Evolutionary conservation across 2,888 invertebrate genomes (phyloP).

Genomic region (Stramonita haemastoma): DNA sequence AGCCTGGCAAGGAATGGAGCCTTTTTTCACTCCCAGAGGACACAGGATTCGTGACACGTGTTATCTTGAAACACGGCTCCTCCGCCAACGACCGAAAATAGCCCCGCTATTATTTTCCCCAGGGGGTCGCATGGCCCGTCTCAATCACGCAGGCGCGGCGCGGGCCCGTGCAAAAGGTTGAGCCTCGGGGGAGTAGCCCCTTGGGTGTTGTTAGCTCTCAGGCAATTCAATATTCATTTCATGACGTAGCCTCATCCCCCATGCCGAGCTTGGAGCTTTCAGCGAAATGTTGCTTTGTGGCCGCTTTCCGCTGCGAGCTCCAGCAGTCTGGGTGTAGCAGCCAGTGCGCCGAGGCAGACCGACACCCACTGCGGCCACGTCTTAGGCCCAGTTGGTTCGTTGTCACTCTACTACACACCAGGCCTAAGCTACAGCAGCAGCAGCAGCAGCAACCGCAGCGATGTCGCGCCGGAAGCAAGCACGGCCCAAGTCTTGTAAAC

Average conservation of each 20-base stretch:
- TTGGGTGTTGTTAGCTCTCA: constrained; percentile 65
- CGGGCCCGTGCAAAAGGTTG: constrained; percentile 53
- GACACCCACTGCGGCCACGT: not conserved
- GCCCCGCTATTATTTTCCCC: constrained; percentile 54
- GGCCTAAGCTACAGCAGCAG: not conserved
- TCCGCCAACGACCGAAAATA: constrained; percentile 51
- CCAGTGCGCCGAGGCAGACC: constrained; percentile 29
- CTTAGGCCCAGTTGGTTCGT: not conserved
- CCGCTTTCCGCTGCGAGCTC: constrained; percentile 37
- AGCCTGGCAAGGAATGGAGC: constrained; percentile 40
- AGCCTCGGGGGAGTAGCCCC: constrained; percentile 64
- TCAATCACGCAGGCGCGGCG: constrained; percentile 49
- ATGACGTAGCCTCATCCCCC: constrained; percentile 61
- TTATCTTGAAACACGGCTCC: constrained; percentile 54
- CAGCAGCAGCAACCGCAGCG: constrained; percentile 23
- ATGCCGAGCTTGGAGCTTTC: constrained; percentile 61
- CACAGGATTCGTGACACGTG: constrained; percentile 52
- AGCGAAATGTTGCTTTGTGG: constrained; percentile 48
- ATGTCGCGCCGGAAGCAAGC: constrained; percentile 71
- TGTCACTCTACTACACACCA: too few species aligned
- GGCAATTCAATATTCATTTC: constrained; percentile 71
- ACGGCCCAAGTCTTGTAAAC: constrained; percentile 65
- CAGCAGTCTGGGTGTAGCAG: constrained; percentile 37
- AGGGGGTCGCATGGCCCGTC: constrained; percentile 48
- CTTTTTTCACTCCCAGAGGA: constrained; percentile 46